These are phyloP conservation scores for Herminia tarsipennalis DNA, from an alignment of 2,888 invertebrate species.

Conservation along the genomic window DNA sequence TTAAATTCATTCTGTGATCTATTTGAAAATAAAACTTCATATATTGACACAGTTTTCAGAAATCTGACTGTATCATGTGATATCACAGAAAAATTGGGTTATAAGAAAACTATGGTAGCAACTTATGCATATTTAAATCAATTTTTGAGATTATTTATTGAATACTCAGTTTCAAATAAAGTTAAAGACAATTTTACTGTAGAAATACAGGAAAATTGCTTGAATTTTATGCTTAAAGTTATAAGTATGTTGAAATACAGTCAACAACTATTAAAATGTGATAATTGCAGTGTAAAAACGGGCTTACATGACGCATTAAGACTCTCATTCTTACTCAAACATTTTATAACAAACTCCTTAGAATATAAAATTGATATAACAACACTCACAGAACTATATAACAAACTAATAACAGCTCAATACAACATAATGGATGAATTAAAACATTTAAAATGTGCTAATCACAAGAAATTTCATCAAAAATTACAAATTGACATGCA, in stretches of 20 bases:
- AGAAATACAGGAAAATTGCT: constrained; percentile 48
- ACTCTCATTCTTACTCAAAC: constrained; percentile 61
- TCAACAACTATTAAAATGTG: constrained; percentile 68
- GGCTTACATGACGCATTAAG: constrained; percentile 70
- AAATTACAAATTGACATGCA: constrained; percentile 73
- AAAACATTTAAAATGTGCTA: constrained; percentile 53
- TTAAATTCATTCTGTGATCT: constrained; percentile 62
- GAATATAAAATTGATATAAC: constrained; percentile 45
- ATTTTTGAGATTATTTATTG: constrained; percentile 64
- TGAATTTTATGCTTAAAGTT: constrained; percentile 60
- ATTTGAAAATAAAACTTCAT: constrained; percentile 46
- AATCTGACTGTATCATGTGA: constrained; percentile 55
- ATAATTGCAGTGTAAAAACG: constrained; percentile 60
- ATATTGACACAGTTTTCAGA: constrained; percentile 54
- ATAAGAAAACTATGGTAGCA: constrained; percentile 46
- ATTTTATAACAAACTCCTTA: constrained; percentile 53
- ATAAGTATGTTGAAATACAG: constrained; percentile 51
- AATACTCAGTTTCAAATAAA: constrained; percentile 46
- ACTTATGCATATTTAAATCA: constrained; percentile 70
- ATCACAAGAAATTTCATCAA: constrained; percentile 61
- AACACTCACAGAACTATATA: constrained; percentile 43
- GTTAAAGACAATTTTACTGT: constrained; percentile 38
- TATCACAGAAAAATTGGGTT: constrained; percentile 59
- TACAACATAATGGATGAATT: constrained; percentile 57
- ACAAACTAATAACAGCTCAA: constrained; percentile 51